Evolutionary conservation across 92 coral and sea anemone species (phyloP), one percentile per base, ranked within the genome.

Genomic region (Bergia sp.): DNA sequence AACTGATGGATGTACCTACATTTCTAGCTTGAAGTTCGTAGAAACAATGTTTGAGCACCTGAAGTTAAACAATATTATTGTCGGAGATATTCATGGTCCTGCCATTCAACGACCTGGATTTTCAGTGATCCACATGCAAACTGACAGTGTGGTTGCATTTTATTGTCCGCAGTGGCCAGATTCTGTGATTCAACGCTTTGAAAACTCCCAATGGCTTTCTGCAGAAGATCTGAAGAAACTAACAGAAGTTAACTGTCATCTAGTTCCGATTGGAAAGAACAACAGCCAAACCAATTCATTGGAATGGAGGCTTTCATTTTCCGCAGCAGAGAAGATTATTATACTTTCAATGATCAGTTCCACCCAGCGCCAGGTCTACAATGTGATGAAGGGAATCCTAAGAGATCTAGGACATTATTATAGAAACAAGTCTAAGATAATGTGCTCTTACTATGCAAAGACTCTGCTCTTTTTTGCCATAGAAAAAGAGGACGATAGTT

Each of bases 251-350:
- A 85, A 85, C 12, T 78, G 85, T 43, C 76, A 53, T 50, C 64
- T 49, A 20, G 91, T 88, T 75, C 91, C 88, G 2, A 81, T 36
- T 37, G 91, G 87, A 18, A 23, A 80, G 61, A 87, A 77, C 45
- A 12, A 49, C 23, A 88, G 88, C 50, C 41, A 55, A 42, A 74
- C 81, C 37, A 82, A 80, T 55, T 39, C 69, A 20, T 15, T 74
- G 18, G 91, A 88, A 73, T 88, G 91, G 91, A 23, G 91, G 50
- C 47, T 88, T 38, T 88, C 91, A 11, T 88, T 88, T 23, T 88
- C 91, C 42, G 3, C 44, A 21, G 82, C 87, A 15, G 91, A 88
- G 73, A 88, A 66, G 1, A 20, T 21, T 36, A 57, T 81, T n/a
- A 36, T 82, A 23, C 23, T 21, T 64, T 80, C 80, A 57, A 2